Evolutionary conservation across 37 sponge, comb jelly and placozoan species (phyloP).

Genomic region (Chondrilla cf. caribensis): DNA sequence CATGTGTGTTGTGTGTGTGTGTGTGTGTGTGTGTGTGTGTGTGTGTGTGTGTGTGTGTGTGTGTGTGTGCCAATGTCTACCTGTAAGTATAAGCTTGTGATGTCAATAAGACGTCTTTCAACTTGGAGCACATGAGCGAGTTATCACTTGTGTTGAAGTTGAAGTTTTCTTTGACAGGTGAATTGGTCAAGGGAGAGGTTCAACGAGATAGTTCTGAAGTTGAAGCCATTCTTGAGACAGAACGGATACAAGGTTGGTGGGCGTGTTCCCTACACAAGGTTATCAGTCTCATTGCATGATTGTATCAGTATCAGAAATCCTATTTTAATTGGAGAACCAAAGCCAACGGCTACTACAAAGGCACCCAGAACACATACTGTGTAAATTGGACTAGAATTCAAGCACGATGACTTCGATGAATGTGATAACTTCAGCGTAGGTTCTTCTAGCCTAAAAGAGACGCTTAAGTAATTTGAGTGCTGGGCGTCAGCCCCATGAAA

Average conservation of each 20-base stretch:
- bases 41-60: too few species aligned
- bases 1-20: too few species aligned
- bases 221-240: constrained; percentile 78
- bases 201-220: constrained; percentile 59
- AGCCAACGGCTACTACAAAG: neutral
- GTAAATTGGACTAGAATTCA: neutral
- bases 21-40: too few species aligned
- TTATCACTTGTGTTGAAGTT: too few species aligned
- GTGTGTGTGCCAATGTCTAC: too few species aligned
- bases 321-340: neutral
- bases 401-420: neutral
- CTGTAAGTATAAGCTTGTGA: too few species aligned
- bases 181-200: constrained; percentile 77
- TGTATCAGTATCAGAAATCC: neutral
- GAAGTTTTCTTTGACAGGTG: constrained; percentile 45
- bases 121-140: too few species aligned
- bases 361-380: neutral
- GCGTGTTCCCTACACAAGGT: neutral
- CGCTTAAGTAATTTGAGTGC: too few species aligned
- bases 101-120: too few species aligned
- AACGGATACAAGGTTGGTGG: constrained; percentile 88
- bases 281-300: neutral
- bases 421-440: too few species aligned
- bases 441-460: too few species aligned
- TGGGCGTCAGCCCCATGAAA: too few species aligned